Base-by-base conservation (phyloP, 2,888 invertebrate genomes). In the Caenorhabditis sinica region DNA sequence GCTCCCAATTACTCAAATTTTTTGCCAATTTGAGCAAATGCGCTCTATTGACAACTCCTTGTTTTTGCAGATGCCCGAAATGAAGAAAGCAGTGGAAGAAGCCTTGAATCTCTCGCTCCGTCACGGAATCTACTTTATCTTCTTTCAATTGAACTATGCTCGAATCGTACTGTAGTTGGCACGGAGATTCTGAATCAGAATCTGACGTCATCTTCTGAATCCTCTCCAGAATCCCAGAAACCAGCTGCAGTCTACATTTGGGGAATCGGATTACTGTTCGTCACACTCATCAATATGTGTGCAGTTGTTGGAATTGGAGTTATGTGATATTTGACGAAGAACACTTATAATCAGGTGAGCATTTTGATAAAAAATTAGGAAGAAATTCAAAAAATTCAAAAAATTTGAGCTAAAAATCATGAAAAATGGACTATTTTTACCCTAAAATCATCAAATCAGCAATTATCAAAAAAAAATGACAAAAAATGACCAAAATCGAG, bases 271-370 rank as follows among this genome's bases (percentile, higher is more conserved):
- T 93, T 95, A 63, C 92, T 95, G 40, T 94, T 95, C 88, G 95
- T 95, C 15, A 94, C 94, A 0, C 87, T 95, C 43, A 95, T 95
- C 91, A 95, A 94, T 89, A 90, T 95, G 81, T 95, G 95, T 85
- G 94, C 95, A 0, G 91, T 95, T 56, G 93, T 94, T 74, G 95
- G 95, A 4, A 94, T 95, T 58, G 92, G 94, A 17, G 94, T 95
- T 43, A 93, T 95, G 92, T 95, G 95, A 3, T 93, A 95, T 81
- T 94, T 95, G 93, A 94, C 93, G 58, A 94, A 94, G 88, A 92
- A 92, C n/a, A 93, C 94, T 72, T 95, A 95, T 93, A 94, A 94
- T 86, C 93, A 94, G 86, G 88, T 88, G 49, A 51, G 65, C 20
- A 20, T 51, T 51, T 6, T 51, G 20, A 23, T 20, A 23, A 20